Evolutionary conservation across 2,888 invertebrate species (phyloP).

Genomic region (Amiota mariae): DNA sequence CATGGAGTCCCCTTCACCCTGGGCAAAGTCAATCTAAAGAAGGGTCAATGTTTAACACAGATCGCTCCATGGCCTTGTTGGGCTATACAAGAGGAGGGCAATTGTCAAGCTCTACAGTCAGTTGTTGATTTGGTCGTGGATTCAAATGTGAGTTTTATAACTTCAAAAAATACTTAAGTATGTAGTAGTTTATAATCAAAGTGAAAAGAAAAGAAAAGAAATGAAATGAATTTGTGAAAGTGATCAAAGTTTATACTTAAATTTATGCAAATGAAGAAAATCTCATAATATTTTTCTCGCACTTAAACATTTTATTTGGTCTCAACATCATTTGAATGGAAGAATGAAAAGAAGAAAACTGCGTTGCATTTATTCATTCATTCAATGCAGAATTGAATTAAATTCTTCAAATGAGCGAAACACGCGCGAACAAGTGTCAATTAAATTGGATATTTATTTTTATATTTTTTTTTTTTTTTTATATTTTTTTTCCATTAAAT

Average conservation of each 20-base stretch:
- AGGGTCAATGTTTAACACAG: conserved; percentile 74
- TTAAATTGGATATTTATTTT: conserved; percentile 16
- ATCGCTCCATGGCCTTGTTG: conserved; percentile 80
- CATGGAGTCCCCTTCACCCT: conserved; percentile 78
- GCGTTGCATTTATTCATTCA: no score
- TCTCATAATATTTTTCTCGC: no score
- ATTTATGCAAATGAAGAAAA: no score
- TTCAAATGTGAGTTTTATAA: conserved; percentile 72
- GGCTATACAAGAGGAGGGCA: conserved; percentile 81
- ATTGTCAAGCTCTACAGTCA: conserved; percentile 81
- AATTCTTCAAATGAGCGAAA: neutral
- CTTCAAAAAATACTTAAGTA: neutral
- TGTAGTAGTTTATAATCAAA: neutral
- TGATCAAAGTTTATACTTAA: no score
- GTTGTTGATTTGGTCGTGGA: conserved; percentile 80
- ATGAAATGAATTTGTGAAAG: neutral
- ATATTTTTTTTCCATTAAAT: no score
- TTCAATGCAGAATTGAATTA: neutral
- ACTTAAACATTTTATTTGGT: no score
- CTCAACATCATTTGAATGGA: no score
- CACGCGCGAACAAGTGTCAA: neutral
- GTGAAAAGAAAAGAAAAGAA: neutral
- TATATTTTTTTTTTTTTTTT: neutral
- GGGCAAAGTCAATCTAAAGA: conserved; percentile 76
- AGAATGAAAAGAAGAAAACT: no score